These are phyloP conservation scores for Craterocephalus amniculus DNA, from an alignment of 2,797 vertebrate species.

Conservation along the genomic window DNA sequence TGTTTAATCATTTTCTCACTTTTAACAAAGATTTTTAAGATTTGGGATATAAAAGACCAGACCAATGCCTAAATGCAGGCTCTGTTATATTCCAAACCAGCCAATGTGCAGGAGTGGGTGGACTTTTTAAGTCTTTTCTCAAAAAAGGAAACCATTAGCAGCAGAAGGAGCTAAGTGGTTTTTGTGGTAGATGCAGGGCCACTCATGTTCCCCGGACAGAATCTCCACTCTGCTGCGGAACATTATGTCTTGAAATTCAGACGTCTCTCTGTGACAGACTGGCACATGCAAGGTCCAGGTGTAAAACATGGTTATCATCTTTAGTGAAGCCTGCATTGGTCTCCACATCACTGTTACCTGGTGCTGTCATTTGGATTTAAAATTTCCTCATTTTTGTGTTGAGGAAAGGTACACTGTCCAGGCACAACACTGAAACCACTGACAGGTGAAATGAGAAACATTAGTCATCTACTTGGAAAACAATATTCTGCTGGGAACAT, in stretches of 20 bases:
- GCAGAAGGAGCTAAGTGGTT: conserved; percentile 81
- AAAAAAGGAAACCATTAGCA: conserved; percentile 82
- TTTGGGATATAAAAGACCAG: background rate
- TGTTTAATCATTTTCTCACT: background rate
- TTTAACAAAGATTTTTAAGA: background rate
- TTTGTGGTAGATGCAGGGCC: conserved; percentile 78
- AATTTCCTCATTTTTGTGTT: background rate
- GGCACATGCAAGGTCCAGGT: conserved; percentile 38
- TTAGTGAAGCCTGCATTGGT: conserved; percentile 11
- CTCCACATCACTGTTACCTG: conserved; percentile 16
- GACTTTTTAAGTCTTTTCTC: conserved; percentile 65
- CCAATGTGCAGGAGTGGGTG: conserved; percentile 34
- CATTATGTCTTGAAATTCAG: conserved; percentile 68
- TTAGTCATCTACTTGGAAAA: too few relatives aligned
- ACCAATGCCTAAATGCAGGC: conserved; percentile 48
- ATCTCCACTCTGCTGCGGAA: conserved; percentile 66
- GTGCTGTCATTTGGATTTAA: background rate
- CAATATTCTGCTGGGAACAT: too few relatives aligned
- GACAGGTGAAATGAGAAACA: too few relatives aligned
- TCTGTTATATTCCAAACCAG: conserved; percentile 10
- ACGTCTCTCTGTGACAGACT: conserved; percentile 45
- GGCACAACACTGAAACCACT: too few relatives aligned
- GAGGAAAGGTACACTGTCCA: background rate
- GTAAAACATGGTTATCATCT: conserved; percentile 28
- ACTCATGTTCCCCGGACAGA: conserved; percentile 66